phyloP scores from a whole-genome alignment of 2,113 vertebrate genomes.

The Cisticola juncidis region DNA sequence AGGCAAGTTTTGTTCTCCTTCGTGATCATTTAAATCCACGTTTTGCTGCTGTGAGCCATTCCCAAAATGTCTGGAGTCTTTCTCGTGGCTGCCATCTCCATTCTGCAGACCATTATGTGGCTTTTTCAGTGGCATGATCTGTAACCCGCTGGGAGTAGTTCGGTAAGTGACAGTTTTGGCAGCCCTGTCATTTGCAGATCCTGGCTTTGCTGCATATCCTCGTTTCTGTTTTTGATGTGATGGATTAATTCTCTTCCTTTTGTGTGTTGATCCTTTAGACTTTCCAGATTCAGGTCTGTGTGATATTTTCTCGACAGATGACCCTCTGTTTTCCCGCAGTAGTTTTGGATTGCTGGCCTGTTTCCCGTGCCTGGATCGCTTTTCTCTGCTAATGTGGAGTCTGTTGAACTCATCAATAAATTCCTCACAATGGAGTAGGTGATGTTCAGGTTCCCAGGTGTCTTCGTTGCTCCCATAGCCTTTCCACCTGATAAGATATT shows the following conservation, averaged over 20 bases:
- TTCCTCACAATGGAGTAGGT: conserved; percentile 94
- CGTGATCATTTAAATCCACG: conserved; percentile 71
- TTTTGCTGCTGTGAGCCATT: conserved; percentile 80
- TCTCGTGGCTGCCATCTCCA: conserved; percentile 77
- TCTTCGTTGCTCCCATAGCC: conserved; percentile 95
- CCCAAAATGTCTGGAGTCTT: conserved; percentile 81
- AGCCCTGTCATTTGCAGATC: conserved; percentile 78
- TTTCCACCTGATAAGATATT: conserved; percentile 97
- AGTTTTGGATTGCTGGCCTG: conserved; percentile 69
- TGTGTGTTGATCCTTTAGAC: conserved; percentile 80
- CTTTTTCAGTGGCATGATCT: conserved; percentile 86
- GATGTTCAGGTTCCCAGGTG: conserved; percentile 96
- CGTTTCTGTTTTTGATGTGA: conserved; percentile 81
- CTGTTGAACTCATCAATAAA: conserved; percentile 97
- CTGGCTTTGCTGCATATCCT: conserved; percentile 76
- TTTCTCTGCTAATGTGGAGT: conserved; percentile 82
- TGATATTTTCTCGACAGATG: conserved; percentile 70
- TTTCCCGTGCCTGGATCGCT: conserved; percentile 80
- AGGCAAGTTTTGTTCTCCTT: conserved; percentile 76
- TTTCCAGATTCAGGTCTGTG: conserved; percentile 77
- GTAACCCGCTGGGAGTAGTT: conserved; percentile 84
- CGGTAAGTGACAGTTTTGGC: conserved; percentile 88
- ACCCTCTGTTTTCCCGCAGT: conserved; percentile 67
- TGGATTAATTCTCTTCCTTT: conserved; percentile 83
- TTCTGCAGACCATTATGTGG: conserved; percentile 86